These are phyloP conservation scores for Drosophila paramelanica DNA, from an alignment of 2,888 invertebrate species.

Conservation along the genomic window DNA sequence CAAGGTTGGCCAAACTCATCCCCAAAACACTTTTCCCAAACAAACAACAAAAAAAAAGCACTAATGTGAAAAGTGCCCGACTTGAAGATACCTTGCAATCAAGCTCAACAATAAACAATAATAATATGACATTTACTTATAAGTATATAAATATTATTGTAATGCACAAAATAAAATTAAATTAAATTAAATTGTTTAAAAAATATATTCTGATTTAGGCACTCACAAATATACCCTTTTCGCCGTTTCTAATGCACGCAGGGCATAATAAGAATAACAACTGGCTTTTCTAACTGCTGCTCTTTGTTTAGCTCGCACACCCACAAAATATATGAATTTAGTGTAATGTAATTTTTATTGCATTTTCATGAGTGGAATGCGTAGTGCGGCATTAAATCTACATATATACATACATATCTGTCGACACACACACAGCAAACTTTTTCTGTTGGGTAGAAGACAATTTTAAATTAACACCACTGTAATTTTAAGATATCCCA, in stretches of 20 bases:
- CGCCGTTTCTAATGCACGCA: neutral
- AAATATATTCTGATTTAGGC: no score
- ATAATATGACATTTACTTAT: no score
- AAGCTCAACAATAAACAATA: no score
- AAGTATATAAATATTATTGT: no score
- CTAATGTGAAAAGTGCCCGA: constrained; percentile 6
- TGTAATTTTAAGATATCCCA: no score
- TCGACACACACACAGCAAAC: neutral
- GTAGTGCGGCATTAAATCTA: constrained; percentile 54
- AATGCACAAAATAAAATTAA: no score
- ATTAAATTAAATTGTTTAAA: no score
- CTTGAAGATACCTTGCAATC: neutral
- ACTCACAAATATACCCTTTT: no score
- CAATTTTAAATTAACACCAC: no score
- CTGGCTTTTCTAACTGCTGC: constrained; percentile 10
- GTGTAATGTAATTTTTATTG: constrained; percentile 74
- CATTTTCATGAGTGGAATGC: constrained; percentile 69
- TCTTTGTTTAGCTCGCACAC: neutral
- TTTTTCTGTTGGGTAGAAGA: no score
- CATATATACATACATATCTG: constrained; percentile 3
- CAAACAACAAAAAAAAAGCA: constrained; percentile 7
- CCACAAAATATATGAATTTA: constrained; percentile 71
- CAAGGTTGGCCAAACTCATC: constrained; percentile 32
- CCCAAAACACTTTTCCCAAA: neutral
- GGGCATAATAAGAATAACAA: constrained; percentile 7